Percentiles rank a stretch among this genome's conserved stretches.
These are phyloP conservation scores for Drosophila littoralis DNA, from an alignment of 1,140 invertebrate species.

Conservation along the genomic window DNA sequence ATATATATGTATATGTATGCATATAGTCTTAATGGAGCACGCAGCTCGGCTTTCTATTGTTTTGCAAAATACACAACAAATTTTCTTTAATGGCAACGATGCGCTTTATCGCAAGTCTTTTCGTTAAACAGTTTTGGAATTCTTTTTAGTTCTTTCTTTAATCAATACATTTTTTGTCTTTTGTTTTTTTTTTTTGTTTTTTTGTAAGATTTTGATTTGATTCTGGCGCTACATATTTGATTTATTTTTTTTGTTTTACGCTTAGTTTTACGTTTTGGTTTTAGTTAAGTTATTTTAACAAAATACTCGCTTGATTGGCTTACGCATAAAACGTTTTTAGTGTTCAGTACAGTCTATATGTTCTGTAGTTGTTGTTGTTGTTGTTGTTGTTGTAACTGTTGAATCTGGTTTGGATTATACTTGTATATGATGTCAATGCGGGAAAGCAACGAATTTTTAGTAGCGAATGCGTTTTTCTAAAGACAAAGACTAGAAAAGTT, in stretches of 20 bases:
- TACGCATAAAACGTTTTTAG: constrained; percentile 52
- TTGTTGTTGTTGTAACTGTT: constrained; percentile 17
- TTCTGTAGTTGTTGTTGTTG: constrained; percentile 8
- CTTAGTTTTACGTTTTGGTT: not conserved
- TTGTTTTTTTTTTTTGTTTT: constrained; percentile 36
- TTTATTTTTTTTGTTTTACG: constrained; percentile 27
- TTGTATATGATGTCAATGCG: constrained; percentile 8
- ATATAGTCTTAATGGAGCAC: constrained; percentile 36
- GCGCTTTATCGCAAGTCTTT: constrained; percentile 66
- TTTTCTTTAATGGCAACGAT: constrained; percentile 47
- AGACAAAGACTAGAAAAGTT: constrained; percentile 61
- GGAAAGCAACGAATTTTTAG: constrained; percentile 27
- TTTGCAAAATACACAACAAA: constrained; percentile 29
- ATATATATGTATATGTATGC: constrained; percentile 15
- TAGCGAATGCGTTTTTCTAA: constrained; percentile 10
- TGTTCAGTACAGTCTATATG: constrained; percentile 55
- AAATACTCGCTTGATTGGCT: constrained; percentile 60
- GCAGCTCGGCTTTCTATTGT: not conserved
- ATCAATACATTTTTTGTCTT: constrained; percentile 43
- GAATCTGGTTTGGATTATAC: not conserved
- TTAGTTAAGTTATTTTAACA: constrained; percentile 14
- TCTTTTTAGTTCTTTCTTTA: constrained; percentile 43
- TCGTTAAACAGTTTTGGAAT: constrained; percentile 77
- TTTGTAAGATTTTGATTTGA: constrained; percentile 32
- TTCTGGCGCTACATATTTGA: constrained; percentile 48